Evolutionary conservation across 2,888 invertebrate species (phyloP).

Genomic region (Hirtodrosophila cameraria): DNA sequence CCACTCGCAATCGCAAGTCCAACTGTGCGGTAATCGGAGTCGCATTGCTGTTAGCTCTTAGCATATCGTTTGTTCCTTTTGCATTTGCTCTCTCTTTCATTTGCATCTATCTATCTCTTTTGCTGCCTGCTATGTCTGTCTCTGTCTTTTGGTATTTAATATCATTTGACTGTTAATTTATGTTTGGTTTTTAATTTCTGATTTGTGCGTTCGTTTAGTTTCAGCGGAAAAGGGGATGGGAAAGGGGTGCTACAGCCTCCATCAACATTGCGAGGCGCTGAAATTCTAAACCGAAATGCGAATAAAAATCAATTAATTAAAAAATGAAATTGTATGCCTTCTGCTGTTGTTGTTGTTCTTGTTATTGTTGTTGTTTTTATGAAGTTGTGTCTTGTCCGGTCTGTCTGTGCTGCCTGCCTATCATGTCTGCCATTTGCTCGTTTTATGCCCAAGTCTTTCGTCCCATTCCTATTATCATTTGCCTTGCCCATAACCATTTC

Average conservation of each 20-base stretch:
- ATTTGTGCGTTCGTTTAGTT: conserved; percentile 77
- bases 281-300: conserved; percentile 76
- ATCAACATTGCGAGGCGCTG: conserved; percentile 56
- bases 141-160: conserved; percentile 63
- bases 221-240: conserved; percentile 8
- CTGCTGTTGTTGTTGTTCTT: conserved; percentile 25
- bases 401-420: conserved; percentile 5
- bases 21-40: conserved; percentile 71
- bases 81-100: conserved; percentile 22
- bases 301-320: conserved; percentile 80
- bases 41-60: conserved; percentile 52
- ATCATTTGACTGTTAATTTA: conserved; percentile 81
- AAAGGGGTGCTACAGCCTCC: conserved; percentile 33
- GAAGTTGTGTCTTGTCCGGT: conserved; percentile 45
- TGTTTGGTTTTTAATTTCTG: conserved; percentile 82
- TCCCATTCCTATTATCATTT: conserved; percentile 5
- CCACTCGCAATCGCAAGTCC: conserved; percentile 45
- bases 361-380: conserved; percentile 29
- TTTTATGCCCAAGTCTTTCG: conserved; percentile 7
- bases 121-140: conserved; percentile 31
- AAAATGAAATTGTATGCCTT: conserved; percentile 72
- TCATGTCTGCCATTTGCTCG: conserved; percentile 12
- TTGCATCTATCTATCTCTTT: conserved; percentile 25
- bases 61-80: conserved; percentile 51
- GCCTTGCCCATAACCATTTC: conserved; percentile 20